Evolutionary conservation across 1,140 invertebrate species (phyloP).

Genomic region (Aphaenogaster ashmeadi): DNA sequence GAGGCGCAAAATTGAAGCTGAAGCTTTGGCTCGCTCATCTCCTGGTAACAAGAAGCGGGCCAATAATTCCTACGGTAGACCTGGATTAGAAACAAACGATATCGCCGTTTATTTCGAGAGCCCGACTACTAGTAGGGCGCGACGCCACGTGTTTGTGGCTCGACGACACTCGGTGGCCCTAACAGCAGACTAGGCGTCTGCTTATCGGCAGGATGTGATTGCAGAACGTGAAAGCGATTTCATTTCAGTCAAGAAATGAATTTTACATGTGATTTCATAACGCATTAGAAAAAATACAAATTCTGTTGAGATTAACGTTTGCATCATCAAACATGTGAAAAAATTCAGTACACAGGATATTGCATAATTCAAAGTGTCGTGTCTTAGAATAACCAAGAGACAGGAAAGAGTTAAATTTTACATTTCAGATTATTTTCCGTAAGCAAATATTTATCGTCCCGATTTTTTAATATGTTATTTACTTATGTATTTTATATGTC

Average conservation of each 20-base stretch:
- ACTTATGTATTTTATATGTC: neutral
- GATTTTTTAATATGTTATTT: neutral
- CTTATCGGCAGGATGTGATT: neutral
- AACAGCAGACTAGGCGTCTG: conserved; percentile 9
- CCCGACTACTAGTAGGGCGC: neutral
- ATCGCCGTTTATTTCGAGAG: conserved; percentile 42
- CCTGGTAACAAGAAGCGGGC: conserved; percentile 46
- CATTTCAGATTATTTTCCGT: neutral
- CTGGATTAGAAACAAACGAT: conserved; percentile 51
- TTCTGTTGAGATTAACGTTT: too few species aligned
- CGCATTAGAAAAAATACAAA: conserved; percentile 7
- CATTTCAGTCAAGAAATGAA: neutral
- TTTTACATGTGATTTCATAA: neutral
- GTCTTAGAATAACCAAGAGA: neutral
- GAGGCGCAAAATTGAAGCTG: conserved; percentile 26
- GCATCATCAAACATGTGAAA: neutral
- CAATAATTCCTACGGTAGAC: conserved; percentile 44
- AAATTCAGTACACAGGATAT: neutral
- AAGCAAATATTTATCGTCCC: neutral
- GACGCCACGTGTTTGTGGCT: conserved; percentile 17
- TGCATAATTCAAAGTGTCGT: neutral
- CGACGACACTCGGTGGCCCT: neutral
- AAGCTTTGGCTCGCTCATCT: conserved; percentile 37
- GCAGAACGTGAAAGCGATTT: neutral
- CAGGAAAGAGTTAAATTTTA: neutral